phyloP scores from a whole-genome alignment of 1,140 invertebrate species.

The Calycopis cecrops region DNA sequence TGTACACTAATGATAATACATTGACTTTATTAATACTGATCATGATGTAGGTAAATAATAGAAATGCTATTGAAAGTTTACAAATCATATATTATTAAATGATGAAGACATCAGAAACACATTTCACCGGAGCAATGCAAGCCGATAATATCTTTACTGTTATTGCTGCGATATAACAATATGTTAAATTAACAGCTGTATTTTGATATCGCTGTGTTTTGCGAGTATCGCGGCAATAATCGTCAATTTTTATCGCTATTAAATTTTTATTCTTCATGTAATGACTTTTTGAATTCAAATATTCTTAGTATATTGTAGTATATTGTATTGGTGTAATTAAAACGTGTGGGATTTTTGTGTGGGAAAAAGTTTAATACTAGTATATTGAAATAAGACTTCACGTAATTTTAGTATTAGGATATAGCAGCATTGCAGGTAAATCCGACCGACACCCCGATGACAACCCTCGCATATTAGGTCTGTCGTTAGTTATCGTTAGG shows the following conservation, averaged over 20 bases:
- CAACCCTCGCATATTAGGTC: too few species aligned
- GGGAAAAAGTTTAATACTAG: too few species aligned
- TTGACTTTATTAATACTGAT: too few species aligned
- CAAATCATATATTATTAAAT: background rate
- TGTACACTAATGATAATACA: too few species aligned
- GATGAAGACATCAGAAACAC: conserved; percentile 11
- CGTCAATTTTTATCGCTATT: conserved; percentile 26
- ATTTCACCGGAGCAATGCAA: conserved; percentile 11
- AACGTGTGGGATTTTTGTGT: too few species aligned
- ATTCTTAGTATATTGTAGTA: background rate
- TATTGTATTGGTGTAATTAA: background rate
- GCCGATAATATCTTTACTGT: conserved; percentile 19
- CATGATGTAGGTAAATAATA: too few species aligned
- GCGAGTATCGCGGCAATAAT: conserved; percentile 24
- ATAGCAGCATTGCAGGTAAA: too few species aligned
- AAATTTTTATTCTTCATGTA: conserved; percentile 23
- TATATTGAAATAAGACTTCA: too few species aligned
- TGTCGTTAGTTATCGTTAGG: too few species aligned
- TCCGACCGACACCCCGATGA: too few species aligned
- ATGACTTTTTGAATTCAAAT: conserved; percentile 1
- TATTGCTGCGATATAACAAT: conserved; percentile 24
- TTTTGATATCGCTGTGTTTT: conserved; percentile 27
- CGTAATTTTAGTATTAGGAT: too few species aligned
- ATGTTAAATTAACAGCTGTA: conserved; percentile 25
- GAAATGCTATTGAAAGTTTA: too few species aligned